These are phyloP conservation scores for Dolichopus griseipennis DNA, from an alignment of 2,888 invertebrate genomes.

Conservation along the genomic window DNA sequence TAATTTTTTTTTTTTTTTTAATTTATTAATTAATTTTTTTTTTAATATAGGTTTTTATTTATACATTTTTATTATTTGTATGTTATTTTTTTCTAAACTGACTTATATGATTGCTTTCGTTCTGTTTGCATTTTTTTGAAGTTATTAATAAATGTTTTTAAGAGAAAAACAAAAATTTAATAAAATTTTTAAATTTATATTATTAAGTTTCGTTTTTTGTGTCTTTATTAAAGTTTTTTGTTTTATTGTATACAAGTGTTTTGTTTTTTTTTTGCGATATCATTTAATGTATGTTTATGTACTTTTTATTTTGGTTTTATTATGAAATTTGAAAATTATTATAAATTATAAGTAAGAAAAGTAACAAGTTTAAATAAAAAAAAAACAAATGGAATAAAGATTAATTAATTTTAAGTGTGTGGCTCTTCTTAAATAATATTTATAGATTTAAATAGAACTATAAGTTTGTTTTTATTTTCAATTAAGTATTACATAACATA, in stretches of 20 bases:
- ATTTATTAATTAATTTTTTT: not conserved
- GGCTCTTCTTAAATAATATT: too few species aligned
- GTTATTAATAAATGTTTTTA: too few species aligned
- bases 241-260: not conserved
- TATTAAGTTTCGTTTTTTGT: not conserved
- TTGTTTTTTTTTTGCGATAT: not conserved
- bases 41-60: not conserved
- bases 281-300: not conserved
- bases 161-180: not conserved
- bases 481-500: too few species aligned
- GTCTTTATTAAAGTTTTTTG: not conserved
- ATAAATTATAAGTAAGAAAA: too few species aligned
- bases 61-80: not conserved
- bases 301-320: too few species aligned
- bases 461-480: too few species aligned
- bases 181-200: not conserved
- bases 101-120: not conserved
- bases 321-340: too few species aligned
- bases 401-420: too few species aligned
- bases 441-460: too few species aligned
- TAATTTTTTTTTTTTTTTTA: not conserved
- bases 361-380: too few species aligned
- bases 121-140: not conserved
- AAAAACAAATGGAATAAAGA: too few species aligned
- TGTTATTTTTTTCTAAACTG: not conserved